Conservation (phyloP, 2,797 vertebrate species). For the Ambastaia sidthimunki region DNA sequence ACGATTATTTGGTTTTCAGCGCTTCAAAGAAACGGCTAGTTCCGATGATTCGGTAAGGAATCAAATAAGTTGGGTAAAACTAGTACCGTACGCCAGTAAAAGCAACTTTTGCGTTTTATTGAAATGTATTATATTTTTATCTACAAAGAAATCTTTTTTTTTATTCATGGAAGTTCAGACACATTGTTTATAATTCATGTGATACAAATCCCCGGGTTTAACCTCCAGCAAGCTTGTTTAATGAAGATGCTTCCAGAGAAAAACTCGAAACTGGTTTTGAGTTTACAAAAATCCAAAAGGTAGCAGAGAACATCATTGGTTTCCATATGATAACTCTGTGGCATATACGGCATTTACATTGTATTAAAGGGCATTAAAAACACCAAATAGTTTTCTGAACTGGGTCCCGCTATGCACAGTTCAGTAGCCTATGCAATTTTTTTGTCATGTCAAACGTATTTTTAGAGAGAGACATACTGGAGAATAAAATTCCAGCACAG, state of each 20-base stretch:
- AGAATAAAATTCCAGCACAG: too few species aligned
- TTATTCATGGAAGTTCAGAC: background rate
- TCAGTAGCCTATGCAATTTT: too few species aligned
- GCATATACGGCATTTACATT: too few species aligned
- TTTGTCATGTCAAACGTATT: background rate
- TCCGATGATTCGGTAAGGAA: conserved; percentile 51
- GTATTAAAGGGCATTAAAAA: too few species aligned
- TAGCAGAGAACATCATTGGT: too few species aligned
- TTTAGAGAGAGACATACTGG: background rate
- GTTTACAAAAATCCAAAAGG: conserved; percentile 2
- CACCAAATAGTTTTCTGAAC: too few species aligned
- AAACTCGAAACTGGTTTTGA: conserved; percentile 53
- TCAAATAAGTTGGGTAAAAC: conserved; percentile 59
- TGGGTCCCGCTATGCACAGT: too few species aligned
- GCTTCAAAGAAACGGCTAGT: conserved; percentile 60
- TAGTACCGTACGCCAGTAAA: conserved; percentile 36
- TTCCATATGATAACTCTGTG: too few species aligned
- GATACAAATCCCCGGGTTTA: background rate
- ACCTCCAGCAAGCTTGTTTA: background rate
- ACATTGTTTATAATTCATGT: background rate
- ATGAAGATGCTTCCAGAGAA: background rate
- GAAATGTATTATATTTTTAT: background rate
- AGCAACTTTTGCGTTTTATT: conserved; percentile 12
- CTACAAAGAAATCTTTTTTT: too few species aligned
- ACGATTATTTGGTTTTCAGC: conserved; percentile 36